Conservation (phyloP, 1,140 invertebrate species). For the Riptortus pedestris region DNA sequence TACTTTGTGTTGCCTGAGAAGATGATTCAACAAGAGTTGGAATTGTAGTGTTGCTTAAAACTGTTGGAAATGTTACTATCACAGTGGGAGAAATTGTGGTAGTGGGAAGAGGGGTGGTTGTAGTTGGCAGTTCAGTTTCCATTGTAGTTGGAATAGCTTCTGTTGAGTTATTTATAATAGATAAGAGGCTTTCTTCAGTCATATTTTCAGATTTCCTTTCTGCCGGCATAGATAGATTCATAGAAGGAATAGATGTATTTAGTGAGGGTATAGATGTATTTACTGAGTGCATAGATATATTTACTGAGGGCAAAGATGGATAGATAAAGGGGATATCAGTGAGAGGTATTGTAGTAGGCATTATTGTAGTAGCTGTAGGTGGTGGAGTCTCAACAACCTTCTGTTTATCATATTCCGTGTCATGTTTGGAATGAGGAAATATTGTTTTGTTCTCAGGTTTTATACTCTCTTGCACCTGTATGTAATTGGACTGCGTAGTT, state of each 20-base stretch:
- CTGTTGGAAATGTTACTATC: not conserved
- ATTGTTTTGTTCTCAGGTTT: constrained; percentile 5
- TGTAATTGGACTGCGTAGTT: constrained; percentile 7
- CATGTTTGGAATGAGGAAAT: not conserved
- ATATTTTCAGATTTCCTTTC: not conserved
- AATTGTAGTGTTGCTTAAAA: not conserved
- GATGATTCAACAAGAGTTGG: not conserved
- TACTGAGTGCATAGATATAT: too few species aligned
- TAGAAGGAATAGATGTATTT: not conserved
- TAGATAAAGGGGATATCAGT: too few species aligned
- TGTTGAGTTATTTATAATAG: too few species aligned
- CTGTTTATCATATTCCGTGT: too few species aligned
- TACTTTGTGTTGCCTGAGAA: not conserved
- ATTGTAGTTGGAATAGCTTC: not conserved
- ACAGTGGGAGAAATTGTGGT: not conserved
- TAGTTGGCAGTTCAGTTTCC: not conserved
- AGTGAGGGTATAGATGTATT: not conserved
- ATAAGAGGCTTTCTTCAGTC: not conserved
- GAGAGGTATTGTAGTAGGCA: too few species aligned
- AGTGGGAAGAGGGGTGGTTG: not conserved
- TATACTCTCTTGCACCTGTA: not conserved
- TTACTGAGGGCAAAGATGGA: too few species aligned
- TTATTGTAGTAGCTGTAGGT: too few species aligned
- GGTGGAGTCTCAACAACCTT: too few species aligned
- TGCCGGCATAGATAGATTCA: not conserved